Evolutionary conservation across 2,797 vertebrate genomes (phyloP), one percentile per base, ranked within the genome.

Genomic region (Otus scops): DNA sequence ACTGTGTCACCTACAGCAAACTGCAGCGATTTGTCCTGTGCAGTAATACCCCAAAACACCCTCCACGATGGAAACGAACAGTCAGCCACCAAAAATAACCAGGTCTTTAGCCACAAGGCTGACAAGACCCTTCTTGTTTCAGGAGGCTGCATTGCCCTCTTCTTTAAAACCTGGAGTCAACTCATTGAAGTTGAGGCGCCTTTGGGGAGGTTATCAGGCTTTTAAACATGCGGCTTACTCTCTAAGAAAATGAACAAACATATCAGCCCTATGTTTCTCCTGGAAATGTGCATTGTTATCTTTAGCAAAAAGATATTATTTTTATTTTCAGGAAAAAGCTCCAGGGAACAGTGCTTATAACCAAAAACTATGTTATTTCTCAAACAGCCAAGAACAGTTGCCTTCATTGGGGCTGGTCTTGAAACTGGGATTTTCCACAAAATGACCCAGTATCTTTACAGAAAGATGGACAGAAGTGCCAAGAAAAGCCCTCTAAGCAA

Each of bases 161-260:
- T 57, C 60, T 89, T 79, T 38, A 80, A 92, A 88, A 63, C 45
- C 74, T 22, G 17, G 26, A 84, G 63, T 71, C 47, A 79, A 19
- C 48, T 51, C 60, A 39, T 23, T 30, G 63, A n/a, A 82, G 50
- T 21, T 7, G 5, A 74, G 32, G 26, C 47, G 78, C n/a, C 56
- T 79, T 3, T 22, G 45, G 59, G 75, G 48, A 89, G 30, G 47
- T 74, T 73, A 53, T 63, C 60, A 48, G 76, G 23, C 22, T 88
- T 85, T 75, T 56, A 88, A 85, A 82, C 18, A 41, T 0, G 3
- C 0, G 1, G 41, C 32, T 88, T 24, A 47, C 59, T 77, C 54
- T 84, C 63, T 56, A 67, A 94, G 67, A 89, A 94, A 80, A 93
- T 54, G 63, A 88, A 81, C 73, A 87, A 81, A 93, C 59, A 65